Base-by-base conservation (phyloP, 35 echinoderm and acorn worm species). In the Acanthaster planci region DNA sequence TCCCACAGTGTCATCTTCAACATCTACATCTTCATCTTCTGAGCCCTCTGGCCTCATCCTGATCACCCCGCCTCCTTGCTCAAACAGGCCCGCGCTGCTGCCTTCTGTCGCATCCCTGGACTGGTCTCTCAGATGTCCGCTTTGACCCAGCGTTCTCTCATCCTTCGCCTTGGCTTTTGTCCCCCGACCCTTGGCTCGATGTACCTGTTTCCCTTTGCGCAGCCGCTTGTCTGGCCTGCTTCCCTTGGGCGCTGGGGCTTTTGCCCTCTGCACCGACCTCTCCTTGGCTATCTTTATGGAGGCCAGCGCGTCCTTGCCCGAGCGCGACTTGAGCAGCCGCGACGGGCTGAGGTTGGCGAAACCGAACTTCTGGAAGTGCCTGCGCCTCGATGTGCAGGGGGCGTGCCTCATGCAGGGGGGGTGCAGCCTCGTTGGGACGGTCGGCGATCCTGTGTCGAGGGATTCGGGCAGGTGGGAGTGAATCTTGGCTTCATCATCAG, bases 361-460 rank as follows among this genome's bases (percentile, higher is more conserved):
- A 26, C 64, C 64, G 15, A 72, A 72, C 34, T 72, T 72, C 16
- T 72, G 26, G 10, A 72, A 72, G 64, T 72, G 64, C 34, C 64
- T 21, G 8, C 64, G 64, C 9, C 30, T 72, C 21, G 64, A 35
- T 14, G n/a, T n/a, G 64, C 14, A 34, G 34, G 18, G 0, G 64
- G 19, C 22, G 30, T 72, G 29, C 34, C 26, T 14, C 26, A 26
- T 10, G 26, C 34, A 3, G 64, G 22, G 21, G 64, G 64, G 10
- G 64, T 14, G 2, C 26, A 29, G 64, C 64, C 64, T 72, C 21
- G 64, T 72, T 29, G 64, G 19, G 64, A 72, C 23, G 23, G 81
- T 83, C 56, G 81, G 51, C 10, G 81, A 59, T 16, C 81, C 81
- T 38, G 81, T 83, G 7, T 83, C 38, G 16, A 83, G 56, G 2